phyloP scores from a whole-genome alignment of 2,113 vertebrate genomes.

The Pagrus major region DNA sequence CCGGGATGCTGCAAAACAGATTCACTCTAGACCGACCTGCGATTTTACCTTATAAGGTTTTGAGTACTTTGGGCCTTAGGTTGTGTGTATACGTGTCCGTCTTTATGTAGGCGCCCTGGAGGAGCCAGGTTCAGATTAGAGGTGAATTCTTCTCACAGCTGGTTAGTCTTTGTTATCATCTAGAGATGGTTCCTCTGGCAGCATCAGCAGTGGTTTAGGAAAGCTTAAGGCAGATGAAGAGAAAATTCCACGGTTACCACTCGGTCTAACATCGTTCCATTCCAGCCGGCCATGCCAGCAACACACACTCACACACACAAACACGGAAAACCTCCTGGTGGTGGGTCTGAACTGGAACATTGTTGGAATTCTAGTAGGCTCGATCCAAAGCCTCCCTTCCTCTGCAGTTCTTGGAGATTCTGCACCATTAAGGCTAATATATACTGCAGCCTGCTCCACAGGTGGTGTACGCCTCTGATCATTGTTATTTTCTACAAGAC shows the following conservation, averaged over 20 bases:
- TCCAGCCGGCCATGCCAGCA: conserved; percentile 44
- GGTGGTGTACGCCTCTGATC: not conserved
- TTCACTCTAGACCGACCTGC: conserved; percentile 66
- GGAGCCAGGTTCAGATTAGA: conserved; percentile 18
- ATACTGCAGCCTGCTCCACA: conserved; percentile 29
- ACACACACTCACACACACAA: conserved; percentile 30
- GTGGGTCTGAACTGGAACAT: conserved; percentile 71
- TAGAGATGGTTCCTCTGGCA: conserved; percentile 42
- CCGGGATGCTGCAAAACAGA: conserved; percentile 73
- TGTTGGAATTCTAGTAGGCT: conserved; percentile 62
- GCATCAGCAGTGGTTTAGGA: conserved; percentile 45
- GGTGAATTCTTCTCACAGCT: conserved; percentile 53
- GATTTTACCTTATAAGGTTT: conserved; percentile 74
- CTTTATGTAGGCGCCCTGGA: conserved; percentile 21
- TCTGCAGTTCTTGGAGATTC: conserved; percentile 48
- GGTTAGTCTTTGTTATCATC: conserved; percentile 64
- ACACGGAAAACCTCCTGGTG: conserved; percentile 62
- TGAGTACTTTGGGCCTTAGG: conserved; percentile 37
- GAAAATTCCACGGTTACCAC: conserved; percentile 62
- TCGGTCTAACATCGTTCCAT: conserved; percentile 58
- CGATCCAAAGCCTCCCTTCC: conserved; percentile 57
- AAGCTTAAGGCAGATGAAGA: conserved; percentile 54
- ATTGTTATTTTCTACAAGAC: not conserved
- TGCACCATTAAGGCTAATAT: conserved; percentile 42
- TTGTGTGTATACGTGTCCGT: conserved; percentile 47